phyloP scores from a whole-genome alignment of 2,888 invertebrate genomes.

The Boloria selene region DNA sequence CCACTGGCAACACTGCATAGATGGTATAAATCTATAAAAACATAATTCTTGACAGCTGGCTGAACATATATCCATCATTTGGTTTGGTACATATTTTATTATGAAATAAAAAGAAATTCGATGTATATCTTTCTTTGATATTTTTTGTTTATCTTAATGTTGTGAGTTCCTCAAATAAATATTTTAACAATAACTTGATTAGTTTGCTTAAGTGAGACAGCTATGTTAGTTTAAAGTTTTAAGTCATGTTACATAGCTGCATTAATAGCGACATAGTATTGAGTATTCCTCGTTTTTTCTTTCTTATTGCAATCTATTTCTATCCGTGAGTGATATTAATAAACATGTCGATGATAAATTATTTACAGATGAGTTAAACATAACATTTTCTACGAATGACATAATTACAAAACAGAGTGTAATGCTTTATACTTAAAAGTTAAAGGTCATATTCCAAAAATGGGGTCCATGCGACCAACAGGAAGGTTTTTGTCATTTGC shows the following conservation, averaged over 20 bases:
- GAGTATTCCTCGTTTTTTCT: conserved; percentile 52
- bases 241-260: conserved; percentile 40
- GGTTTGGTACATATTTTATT: conserved; percentile 7
- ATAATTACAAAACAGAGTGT: conserved; percentile 37
- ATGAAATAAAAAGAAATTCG: conserved; percentile 17
- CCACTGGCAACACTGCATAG: too few relatives aligned
- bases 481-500: conserved; percentile 84
- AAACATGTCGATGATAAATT: conserved; percentile 53
- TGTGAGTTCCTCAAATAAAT: conserved; percentile 4
- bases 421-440: conserved; percentile 58
- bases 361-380: conserved; percentile 59
- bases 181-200: conserved; percentile 11
- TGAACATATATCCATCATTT: conserved; percentile 45
- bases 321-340: conserved; percentile 53
- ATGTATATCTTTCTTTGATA: not conserved
- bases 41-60: conserved; percentile 48
- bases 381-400: conserved; percentile 47
- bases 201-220: conserved; percentile 1
- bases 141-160: not conserved
- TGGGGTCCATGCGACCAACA: conserved; percentile 85
- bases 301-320: conserved; percentile 68
- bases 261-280: conserved; percentile 41
- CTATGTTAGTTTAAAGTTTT: conserved; percentile 7
- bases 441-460: conserved; percentile 52
- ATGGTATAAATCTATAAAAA: too few relatives aligned